These are phyloP conservation scores for Octonoba sinensis DNA, from an alignment of 2,888 invertebrate species.

Conservation along the genomic window DNA sequence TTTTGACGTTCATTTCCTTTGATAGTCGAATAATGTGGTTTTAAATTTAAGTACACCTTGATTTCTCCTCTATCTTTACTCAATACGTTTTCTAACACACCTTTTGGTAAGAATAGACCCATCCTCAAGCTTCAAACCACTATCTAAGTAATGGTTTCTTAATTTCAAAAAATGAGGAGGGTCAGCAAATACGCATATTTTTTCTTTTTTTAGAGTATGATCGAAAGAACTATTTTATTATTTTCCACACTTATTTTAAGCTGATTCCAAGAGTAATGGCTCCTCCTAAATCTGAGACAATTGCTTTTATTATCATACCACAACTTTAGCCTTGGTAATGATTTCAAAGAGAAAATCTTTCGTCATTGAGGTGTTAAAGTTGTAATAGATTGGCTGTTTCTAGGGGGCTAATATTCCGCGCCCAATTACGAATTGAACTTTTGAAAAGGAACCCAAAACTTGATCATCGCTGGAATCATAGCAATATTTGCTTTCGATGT, in stretches of 20 bases:
- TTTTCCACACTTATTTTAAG: background rate
- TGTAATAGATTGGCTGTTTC: slow-evolving; percentile 7
- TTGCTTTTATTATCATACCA: background rate
- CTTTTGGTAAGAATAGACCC: background rate
- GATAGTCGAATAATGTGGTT: background rate
- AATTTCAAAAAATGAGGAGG: slow-evolving; percentile 8
- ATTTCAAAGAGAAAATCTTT: slow-evolving; percentile 1
- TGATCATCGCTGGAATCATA: slow-evolving; percentile 1
- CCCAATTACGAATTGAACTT: slow-evolving; percentile 1
- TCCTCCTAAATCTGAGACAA: slow-evolving; percentile 16
- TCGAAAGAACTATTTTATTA: background rate
- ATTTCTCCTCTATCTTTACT: slow-evolving; percentile 11
- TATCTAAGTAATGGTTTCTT: slow-evolving; percentile 11
- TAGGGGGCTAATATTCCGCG: background rate
- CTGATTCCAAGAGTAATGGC: slow-evolving; percentile 2
- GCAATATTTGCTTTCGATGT: background rate
- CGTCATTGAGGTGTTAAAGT: background rate
- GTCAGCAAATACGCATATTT: slow-evolving; percentile 5
- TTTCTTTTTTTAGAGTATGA: background rate
- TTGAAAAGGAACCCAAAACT: background rate
- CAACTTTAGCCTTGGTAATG: background rate
- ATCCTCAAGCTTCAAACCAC: background rate
- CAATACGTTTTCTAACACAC: background rate
- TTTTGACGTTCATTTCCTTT: slow-evolving; percentile 14
- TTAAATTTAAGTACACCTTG: background rate